phyloP scores from a whole-genome alignment of 2,888 invertebrate genomes.

The Osmoderma eremita region DNA sequence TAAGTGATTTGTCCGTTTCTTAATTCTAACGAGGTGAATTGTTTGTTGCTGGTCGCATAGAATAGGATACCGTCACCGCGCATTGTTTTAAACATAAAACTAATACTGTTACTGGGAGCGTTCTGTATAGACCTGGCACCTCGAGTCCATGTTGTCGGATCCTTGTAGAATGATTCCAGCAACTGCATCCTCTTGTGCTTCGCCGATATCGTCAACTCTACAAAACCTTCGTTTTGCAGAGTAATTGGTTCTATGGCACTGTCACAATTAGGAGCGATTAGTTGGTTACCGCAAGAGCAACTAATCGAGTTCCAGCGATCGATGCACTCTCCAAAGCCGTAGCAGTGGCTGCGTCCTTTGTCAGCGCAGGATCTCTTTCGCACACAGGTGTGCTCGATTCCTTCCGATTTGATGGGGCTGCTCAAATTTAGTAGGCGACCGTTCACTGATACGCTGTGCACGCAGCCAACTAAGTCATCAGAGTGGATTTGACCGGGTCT shows the following conservation, averaged over 20 bases:
- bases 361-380: conserved; percentile 74
- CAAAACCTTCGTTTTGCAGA: conserved; percentile 79
- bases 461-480: conserved; percentile 93
- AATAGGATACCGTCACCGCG: conserved; percentile 83
- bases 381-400: conserved; percentile 80
- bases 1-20: conserved; percentile 81
- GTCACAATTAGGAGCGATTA: conserved; percentile 83
- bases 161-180: conserved; percentile 80
- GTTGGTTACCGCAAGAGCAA: conserved; percentile 75
- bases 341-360: conserved; percentile 68
- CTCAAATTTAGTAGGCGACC: conserved; percentile 85
- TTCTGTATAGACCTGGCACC: conserved; percentile 46
- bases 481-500: conserved; percentile 90
- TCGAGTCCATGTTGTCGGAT: conserved; percentile 73
- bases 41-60: conserved; percentile 86
- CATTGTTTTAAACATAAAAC: conserved; percentile 84
- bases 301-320: conserved; percentile 85
- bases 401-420: conserved; percentile 76
- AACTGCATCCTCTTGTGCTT: conserved; percentile 88
- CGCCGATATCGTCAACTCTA: conserved; percentile 83
- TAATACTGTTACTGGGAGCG: conserved; percentile 75
- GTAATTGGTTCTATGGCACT: conserved; percentile 82
- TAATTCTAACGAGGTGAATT: conserved; percentile 85
- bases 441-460: conserved; percentile 90
- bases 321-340: conserved; percentile 76